Conservation (phyloP, 2,888 invertebrate species). For the Phaedon cochleariae region DNA sequence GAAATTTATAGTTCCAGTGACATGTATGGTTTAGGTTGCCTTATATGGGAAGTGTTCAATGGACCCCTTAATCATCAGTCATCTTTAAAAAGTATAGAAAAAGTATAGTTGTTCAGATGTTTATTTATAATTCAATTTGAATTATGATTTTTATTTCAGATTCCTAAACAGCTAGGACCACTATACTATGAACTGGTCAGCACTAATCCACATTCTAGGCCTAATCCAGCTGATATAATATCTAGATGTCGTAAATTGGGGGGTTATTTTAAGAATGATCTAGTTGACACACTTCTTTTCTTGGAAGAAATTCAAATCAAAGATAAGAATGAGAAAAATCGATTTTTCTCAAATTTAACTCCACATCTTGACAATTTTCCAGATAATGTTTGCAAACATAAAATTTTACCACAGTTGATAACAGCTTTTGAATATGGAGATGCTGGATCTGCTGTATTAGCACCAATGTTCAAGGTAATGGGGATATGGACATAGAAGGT, state of each 20-base stretch:
- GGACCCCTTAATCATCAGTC: conserved; percentile 80
- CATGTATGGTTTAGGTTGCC: conserved; percentile 96
- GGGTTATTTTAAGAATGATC: conserved; percentile 94
- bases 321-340: conserved; percentile 89
- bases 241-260: conserved; percentile 87
- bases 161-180: conserved; percentile 86
- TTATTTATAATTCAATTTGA: neutral
- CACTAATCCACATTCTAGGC: conserved; percentile 84
- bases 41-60: conserved; percentile 98
- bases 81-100: conserved; percentile 81
- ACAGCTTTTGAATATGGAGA: conserved; percentile 98
- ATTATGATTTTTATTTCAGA: conserved; percentile 61
- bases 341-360: conserved; percentile 89
- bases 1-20: conserved; percentile 79
- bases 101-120: conserved; percentile 61
- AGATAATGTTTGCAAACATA: conserved; percentile 88
- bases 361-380: conserved; percentile 91
- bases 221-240: conserved; percentile 93
- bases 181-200: conserved; percentile 91
- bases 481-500: no score
- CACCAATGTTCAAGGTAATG: conserved; percentile 92
- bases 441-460: conserved; percentile 93
- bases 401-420: conserved; percentile 93
- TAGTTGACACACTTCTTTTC: conserved; percentile 94
- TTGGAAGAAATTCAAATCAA: conserved; percentile 98